Evolutionary conservation across 2,113 vertebrate genomes (phyloP).

Genomic region (Panurus biarmicus): DNA sequence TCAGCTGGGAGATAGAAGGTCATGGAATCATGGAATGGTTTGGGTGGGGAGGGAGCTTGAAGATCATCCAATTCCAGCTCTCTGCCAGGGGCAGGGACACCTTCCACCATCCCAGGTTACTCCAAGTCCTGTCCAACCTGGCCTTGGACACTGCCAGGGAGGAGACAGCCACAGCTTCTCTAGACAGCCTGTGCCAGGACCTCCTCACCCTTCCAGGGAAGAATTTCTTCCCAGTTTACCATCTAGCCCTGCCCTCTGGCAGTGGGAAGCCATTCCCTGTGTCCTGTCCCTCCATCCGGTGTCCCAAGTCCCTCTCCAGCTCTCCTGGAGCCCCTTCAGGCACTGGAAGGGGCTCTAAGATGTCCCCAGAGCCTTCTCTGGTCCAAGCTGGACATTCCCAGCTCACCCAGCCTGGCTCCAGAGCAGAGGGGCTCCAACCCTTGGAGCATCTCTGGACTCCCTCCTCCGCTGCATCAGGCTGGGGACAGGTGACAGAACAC

Average conservation of each 20-base stretch:
- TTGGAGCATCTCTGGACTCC: not conserved
- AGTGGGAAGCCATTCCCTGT: not conserved
- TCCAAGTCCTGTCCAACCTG: rapidly evolving
- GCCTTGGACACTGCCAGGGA: not conserved
- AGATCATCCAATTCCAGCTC: not conserved
- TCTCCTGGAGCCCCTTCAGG: not conserved
- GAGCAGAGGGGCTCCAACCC: not conserved
- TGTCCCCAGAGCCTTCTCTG: not conserved
- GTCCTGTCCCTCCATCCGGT: not conserved
- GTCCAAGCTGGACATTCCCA: not conserved
- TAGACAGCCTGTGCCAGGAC: rapidly evolving
- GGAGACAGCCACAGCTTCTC: not conserved
- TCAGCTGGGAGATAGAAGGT: not conserved
- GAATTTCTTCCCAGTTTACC: not conserved
- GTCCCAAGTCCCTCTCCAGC: not conserved
- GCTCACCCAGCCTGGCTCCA: not conserved
- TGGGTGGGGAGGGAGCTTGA: not conserved
- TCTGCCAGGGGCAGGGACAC: not conserved
- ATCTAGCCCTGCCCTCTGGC: rapidly evolving
- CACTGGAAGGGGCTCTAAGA: rapidly evolving
- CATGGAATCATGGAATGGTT: not conserved
- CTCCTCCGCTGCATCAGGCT: not conserved
- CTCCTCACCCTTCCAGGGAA: rapidly evolving
- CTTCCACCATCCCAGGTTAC: not conserved
- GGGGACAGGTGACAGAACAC: rapidly evolving